phyloP scores from a whole-genome alignment of 2,113 vertebrate species.

The Xenopus laevis region DNA sequence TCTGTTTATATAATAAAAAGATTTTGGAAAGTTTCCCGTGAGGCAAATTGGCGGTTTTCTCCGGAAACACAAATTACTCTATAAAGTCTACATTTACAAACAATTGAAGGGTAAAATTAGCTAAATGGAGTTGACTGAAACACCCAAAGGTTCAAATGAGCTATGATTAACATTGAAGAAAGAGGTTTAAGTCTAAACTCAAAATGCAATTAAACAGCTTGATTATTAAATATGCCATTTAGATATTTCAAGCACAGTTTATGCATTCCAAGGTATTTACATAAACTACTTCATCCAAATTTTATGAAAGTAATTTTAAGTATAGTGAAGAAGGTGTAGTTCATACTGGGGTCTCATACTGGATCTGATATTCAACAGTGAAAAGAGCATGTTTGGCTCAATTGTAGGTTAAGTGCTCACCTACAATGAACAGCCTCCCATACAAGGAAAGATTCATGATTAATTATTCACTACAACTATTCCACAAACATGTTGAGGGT shows the following conservation, averaged over 20 bases:
- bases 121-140: slow-evolving; percentile 24
- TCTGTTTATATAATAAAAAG: slow-evolving; percentile 40
- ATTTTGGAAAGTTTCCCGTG: slow-evolving; percentile 39
- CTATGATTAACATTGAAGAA: slow-evolving; percentile 14
- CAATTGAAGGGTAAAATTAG: slow-evolving; percentile 43
- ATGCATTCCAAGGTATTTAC: background rate
- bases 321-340: too few species aligned
- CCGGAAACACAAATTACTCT: slow-evolving; percentile 33
- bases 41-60: slow-evolving; percentile 39
- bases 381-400: too few species aligned
- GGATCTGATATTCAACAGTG: too few species aligned
- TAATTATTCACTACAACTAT: too few species aligned
- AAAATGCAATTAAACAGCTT: background rate
- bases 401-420: too few species aligned
- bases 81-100: slow-evolving; percentile 39
- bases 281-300: background rate
- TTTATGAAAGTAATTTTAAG: background rate
- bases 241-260: background rate
- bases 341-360: too few species aligned
- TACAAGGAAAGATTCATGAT: too few species aligned
- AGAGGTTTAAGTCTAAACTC: background rate
- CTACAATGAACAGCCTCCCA: too few species aligned
- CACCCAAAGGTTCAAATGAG: slow-evolving; percentile 8
- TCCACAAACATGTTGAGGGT: too few species aligned
- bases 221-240: background rate